Evolutionary conservation across 2,113 vertebrate species (phyloP).

Genomic region (Limanda limanda): DNA sequence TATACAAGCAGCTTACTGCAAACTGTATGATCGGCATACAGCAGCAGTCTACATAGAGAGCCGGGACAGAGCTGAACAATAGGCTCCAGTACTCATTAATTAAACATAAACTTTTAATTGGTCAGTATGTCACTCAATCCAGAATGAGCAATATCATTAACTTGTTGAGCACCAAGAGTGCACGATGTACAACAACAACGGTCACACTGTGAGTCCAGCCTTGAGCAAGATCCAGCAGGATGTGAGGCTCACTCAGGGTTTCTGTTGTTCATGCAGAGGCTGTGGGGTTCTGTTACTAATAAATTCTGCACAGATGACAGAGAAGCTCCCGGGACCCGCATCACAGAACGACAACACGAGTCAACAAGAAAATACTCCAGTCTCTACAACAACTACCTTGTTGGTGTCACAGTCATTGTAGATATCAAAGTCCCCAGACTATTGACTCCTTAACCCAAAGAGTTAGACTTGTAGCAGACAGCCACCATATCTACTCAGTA

Average conservation of each 20-base stretch:
- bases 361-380: slow-evolving; percentile 11
- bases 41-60: background rate
- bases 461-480: background rate
- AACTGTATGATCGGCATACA: background rate
- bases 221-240: background rate
- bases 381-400: background rate
- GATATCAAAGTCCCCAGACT: background rate
- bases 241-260: background rate
- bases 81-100: slow-evolving; percentile 1
- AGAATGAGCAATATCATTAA: background rate
- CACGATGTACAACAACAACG: background rate
- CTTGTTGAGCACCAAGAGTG: background rate
- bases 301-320: slow-evolving; percentile 20
- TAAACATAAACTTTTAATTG: slow-evolving; percentile 9
- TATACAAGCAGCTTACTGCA: background rate
- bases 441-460: background rate
- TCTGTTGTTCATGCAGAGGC: background rate
- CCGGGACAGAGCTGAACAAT: background rate
- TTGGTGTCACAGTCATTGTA: background rate
- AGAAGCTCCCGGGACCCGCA: slow-evolving; percentile 1
- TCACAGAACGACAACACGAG: background rate
- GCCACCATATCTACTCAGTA: background rate
- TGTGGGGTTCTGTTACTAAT: slow-evolving; percentile 1
- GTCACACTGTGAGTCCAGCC: background rate
- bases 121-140: background rate